Conservation (phyloP, 2,113 vertebrate genomes). For the Coryphaenoides rupestris region DNA sequence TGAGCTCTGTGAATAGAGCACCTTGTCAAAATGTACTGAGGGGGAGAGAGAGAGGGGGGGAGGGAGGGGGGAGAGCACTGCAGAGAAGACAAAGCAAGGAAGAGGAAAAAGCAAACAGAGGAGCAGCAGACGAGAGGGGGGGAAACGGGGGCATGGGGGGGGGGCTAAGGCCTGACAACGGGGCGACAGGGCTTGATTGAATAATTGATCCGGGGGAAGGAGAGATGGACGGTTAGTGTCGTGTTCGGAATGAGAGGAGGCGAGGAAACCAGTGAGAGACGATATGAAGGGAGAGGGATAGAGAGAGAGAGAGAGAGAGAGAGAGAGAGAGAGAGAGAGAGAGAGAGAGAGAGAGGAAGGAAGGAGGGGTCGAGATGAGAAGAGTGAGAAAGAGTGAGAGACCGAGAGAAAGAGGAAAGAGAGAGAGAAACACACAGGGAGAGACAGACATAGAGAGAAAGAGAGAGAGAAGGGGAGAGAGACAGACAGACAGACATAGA, state of each 20-base stretch:
- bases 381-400: background rate
- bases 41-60: background rate
- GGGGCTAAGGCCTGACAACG: slow-evolving; percentile 15
- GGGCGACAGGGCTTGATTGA: slow-evolving; percentile 41
- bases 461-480: slow-evolving; percentile 5
- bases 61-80: background rate
- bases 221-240: slow-evolving; percentile 54
- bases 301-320: slow-evolving; percentile 2
- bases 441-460: background rate
- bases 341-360: background rate
- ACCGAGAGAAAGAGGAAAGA: background rate
- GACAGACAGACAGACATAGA: background rate
- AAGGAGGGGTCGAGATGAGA: slow-evolving; percentile 22
- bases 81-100: background rate
- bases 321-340: background rate
- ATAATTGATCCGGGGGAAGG: slow-evolving; percentile 72
- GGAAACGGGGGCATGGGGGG: slow-evolving; percentile 1
- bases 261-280: background rate
- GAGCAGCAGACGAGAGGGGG: background rate
- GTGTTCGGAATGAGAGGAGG: slow-evolving; percentile 37
- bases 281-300: slow-evolving; percentile 22
- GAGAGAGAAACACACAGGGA: slow-evolving; percentile 15
- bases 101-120: background rate
- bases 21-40: no score
- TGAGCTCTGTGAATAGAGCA: no score